Evolutionary conservation across 2,888 invertebrate species (phyloP).

Genomic region (Molanna angustata): DNA sequence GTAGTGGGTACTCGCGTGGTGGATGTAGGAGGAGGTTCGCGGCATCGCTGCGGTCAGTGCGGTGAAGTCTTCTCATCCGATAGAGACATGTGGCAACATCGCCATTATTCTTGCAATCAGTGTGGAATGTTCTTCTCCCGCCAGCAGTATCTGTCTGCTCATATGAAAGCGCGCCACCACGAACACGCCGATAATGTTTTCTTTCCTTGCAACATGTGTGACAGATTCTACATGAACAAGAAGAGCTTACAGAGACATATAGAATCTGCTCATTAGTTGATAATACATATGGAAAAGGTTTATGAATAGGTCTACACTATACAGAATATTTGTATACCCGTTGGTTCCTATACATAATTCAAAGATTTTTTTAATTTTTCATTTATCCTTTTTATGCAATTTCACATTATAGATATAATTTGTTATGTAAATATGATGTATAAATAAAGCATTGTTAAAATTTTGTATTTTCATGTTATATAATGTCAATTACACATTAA

Average conservation of each 20-base stretch:
- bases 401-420: no score
- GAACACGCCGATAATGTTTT: constrained; percentile 55
- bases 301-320: no score
- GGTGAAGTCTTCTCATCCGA: constrained; percentile 56
- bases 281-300: no score
- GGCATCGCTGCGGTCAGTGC: constrained; percentile 54
- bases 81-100: constrained; percentile 55
- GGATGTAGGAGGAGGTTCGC: constrained; percentile 42
- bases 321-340: no score
- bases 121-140: constrained; percentile 56
- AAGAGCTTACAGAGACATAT: constrained; percentile 56
- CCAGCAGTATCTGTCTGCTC: constrained; percentile 48
- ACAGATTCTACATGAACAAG: constrained; percentile 56
- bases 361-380: no score
- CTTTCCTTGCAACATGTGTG: constrained; percentile 58
- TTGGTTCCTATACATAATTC: no score
- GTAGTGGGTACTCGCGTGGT: constrained; percentile 46
- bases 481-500: no score
- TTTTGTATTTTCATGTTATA: no score
- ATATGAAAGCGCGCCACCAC: constrained; percentile 52
- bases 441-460: no score
- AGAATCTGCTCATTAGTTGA: constrained; percentile 47
- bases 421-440: no score
- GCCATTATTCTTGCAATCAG: constrained; percentile 57
- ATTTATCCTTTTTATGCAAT: no score